These are phyloP conservation scores for Panurus biarmicus DNA, from an alignment of 2,113 vertebrate genomes.

Conservation along the genomic window DNA sequence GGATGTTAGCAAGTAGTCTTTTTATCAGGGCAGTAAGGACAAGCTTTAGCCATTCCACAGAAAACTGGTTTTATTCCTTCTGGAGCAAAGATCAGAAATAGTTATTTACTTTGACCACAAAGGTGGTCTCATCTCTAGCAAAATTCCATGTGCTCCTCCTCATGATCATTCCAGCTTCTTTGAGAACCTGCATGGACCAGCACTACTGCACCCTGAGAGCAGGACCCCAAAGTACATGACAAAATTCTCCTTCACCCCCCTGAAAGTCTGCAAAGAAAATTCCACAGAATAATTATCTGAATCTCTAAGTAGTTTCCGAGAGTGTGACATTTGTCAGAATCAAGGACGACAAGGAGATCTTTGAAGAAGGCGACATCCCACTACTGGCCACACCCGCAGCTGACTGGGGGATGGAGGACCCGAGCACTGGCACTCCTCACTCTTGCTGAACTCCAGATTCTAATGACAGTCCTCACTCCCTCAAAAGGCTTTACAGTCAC, in stretches of 20 bases:
- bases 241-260: background rate
- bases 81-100: background rate
- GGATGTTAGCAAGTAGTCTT: background rate
- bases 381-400: rapidly evolving
- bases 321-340: background rate
- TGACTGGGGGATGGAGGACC: too few species aligned
- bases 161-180: background rate
- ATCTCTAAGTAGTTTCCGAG: background rate
- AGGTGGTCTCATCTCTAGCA: background rate
- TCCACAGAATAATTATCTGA: background rate
- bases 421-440: rapidly evolving
- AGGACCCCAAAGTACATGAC: background rate
- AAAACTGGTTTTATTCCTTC: background rate
- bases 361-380: rapidly evolving
- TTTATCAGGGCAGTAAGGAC: background rate
- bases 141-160: background rate
- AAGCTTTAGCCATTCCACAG: background rate
- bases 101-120: background rate
- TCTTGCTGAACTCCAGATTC: background rate
- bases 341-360: rapidly evolving
- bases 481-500: background rate
- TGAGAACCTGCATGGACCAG: background rate
- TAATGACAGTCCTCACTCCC: rapidly evolving
- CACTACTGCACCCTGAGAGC: background rate
- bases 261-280: background rate